Evolutionary conservation across 2,888 invertebrate species (phyloP).

Genomic region (Campoplex nolae): DNA sequence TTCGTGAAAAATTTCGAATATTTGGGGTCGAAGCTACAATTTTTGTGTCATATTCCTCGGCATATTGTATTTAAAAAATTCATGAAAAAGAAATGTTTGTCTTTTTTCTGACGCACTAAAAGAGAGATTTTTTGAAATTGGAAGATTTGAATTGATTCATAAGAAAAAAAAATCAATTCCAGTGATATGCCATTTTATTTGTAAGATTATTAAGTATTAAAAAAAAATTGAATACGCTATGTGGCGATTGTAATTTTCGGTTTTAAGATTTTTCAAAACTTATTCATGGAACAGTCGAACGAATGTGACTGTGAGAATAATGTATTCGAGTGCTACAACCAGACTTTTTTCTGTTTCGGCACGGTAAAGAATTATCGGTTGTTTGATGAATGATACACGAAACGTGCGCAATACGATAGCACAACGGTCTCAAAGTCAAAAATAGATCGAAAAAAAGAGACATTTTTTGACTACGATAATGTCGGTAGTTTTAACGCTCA

Average conservation of each 20-base stretch:
- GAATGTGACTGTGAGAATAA: neutral
- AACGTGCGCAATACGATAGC: slow-evolving; percentile 31
- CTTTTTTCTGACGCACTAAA: too few relatives aligned
- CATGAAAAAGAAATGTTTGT: too few relatives aligned
- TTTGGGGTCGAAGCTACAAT: neutral
- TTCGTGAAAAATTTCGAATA: neutral
- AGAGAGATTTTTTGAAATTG: too few relatives aligned
- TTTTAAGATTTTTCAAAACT: neutral
- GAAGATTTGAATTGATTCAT: too few relatives aligned
- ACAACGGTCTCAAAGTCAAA: slow-evolving; percentile 6
- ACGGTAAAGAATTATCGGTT: neutral
- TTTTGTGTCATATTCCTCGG: too few relatives aligned
- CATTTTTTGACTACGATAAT: slow-evolving; percentile 30
- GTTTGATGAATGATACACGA: slow-evolving; percentile 23
- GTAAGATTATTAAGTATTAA: too few relatives aligned
- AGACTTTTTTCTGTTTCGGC: slow-evolving; percentile 7
- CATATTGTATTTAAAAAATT: too few relatives aligned
- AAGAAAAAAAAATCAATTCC: too few relatives aligned
- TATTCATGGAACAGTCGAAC: neutral
- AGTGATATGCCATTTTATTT: too few relatives aligned
- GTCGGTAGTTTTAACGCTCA: neutral
- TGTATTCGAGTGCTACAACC: neutral
- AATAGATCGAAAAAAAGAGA: slow-evolving; percentile 14
- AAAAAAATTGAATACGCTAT: neutral
- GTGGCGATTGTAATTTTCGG: neutral